phyloP scores from a whole-genome alignment of 2,888 invertebrate genomes.

The Lepidochrysops patricia region DNA sequence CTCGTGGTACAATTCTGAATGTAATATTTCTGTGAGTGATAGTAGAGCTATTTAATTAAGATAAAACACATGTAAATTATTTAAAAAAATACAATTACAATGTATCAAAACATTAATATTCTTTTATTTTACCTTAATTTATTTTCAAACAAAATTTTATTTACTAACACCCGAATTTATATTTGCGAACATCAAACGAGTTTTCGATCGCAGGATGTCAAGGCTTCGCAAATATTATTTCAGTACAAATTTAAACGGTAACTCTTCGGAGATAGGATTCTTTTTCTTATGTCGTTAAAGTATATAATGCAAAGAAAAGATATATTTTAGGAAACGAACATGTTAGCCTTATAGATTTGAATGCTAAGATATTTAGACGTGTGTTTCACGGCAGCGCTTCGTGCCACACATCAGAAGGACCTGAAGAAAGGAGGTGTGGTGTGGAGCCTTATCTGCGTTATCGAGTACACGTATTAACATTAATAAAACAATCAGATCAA shows the following conservation, averaged over 20 bases:
- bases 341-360: not conserved
- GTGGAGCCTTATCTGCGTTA: constrained; percentile 29
- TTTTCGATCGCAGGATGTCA: not conserved
- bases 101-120: not conserved
- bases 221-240: not conserved
- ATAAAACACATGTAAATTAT: not conserved
- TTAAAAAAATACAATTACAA: not conserved
- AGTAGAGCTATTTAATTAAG: not conserved
- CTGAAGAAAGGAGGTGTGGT: constrained; percentile 10
- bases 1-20: not conserved
- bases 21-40: not conserved
- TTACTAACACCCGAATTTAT: not conserved
- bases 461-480: constrained; percentile 31
- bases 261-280: not conserved
- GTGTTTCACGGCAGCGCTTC: not conserved
- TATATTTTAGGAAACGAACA: not conserved
- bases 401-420: not conserved
- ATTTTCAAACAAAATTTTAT: not conserved
- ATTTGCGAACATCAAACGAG: not conserved
- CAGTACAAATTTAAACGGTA: not conserved
- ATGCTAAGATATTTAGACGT: not conserved
- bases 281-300: not conserved
- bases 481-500: constrained; percentile 23
- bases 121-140: not conserved
- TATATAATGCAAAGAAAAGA: not conserved